A percentile compares a stretch with the other conserved stretches of the same genome.
These are phyloP conservation scores for Scopus umbretta DNA, from an alignment of 2,113 vertebrate genomes.

Conservation along the genomic window DNA sequence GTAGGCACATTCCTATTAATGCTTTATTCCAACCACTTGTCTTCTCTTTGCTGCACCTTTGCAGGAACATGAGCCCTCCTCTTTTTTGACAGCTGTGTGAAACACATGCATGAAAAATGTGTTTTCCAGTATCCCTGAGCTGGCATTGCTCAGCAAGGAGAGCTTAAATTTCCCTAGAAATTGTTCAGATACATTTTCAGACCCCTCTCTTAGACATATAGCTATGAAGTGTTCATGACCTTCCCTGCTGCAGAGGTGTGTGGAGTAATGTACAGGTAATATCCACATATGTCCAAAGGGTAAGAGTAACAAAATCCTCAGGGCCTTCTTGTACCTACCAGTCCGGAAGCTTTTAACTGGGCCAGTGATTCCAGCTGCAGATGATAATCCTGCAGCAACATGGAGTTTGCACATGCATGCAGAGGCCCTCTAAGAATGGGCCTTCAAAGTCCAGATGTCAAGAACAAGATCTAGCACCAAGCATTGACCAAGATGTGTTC, in stretches of 20 bases:
- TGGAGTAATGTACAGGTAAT: not conserved
- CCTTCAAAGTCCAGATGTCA: not conserved
- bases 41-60: conserved; percentile 29
- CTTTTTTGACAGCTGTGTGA: conserved; percentile 40
- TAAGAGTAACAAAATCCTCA: not conserved
- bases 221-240: not conserved
- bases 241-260: not conserved
- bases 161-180: not conserved
- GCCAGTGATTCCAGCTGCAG: not conserved
- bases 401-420: not conserved
- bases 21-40: conserved; percentile 13
- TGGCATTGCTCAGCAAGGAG: not conserved
- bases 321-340: not conserved
- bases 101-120: conserved; percentile 20
- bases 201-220: not conserved
- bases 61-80: not conserved
- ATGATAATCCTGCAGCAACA: not conserved
- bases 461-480: not conserved
- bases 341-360: not conserved
- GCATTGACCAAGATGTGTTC: not conserved
- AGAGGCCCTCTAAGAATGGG: not conserved
- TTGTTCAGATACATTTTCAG: not conserved
- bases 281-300: not conserved
- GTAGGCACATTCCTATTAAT: not conserved
- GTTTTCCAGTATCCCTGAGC: conserved; percentile 3